These are phyloP conservation scores for Babyrousa celebensis DNA, from an alignment of 2,797 vertebrate species.

Conservation along the genomic window DNA sequence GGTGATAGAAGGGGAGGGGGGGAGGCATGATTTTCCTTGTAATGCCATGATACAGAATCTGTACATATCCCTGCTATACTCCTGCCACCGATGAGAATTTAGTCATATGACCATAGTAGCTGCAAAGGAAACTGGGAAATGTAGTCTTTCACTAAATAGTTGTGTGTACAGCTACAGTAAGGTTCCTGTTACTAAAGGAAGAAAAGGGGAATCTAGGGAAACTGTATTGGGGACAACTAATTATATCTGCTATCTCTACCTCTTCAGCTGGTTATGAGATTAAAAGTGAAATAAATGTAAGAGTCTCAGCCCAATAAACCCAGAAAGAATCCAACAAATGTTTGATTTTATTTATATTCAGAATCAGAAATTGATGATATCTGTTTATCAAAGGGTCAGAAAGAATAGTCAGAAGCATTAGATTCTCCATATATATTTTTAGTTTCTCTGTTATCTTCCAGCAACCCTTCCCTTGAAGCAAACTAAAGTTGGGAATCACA, in stretches of 20 bases:
- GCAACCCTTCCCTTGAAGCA: not conserved
- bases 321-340: not conserved
- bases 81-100: not conserved
- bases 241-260: not conserved
- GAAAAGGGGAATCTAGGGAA: not conserved
- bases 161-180: not conserved
- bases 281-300: not conserved
- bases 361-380: not conserved
- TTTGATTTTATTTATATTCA: not conserved
- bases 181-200: not conserved
- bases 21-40: not conserved
- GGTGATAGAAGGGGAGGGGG: not conserved
- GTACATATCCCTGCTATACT: not conserved
- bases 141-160: not conserved
- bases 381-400: slow-evolving; percentile 20
- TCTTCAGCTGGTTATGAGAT: not conserved
- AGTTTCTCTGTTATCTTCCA: not conserved
- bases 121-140: slow-evolving; percentile 43
- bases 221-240: not conserved
- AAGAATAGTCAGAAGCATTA: not conserved
- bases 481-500: not conserved
- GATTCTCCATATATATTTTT: not conserved
- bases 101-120: not conserved
- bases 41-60: not conserved
- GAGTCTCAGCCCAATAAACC: not conserved